phyloP scores from a whole-genome alignment of 2,113 vertebrate species.

The Austrofundulus limnaeus region DNA sequence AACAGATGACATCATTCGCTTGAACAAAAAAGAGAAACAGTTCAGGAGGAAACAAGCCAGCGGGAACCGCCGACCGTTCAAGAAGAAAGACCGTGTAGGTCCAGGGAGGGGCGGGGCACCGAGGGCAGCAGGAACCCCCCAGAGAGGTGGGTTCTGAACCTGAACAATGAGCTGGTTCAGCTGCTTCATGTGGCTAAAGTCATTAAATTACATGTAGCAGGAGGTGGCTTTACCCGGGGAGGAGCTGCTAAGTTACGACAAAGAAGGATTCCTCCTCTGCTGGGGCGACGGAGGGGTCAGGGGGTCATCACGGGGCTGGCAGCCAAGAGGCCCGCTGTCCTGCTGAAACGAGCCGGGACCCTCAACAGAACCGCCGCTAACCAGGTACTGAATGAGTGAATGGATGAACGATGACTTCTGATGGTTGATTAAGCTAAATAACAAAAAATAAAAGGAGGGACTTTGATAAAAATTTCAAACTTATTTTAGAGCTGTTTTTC shows the following conservation, averaged over 20 bases:
- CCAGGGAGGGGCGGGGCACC: constrained; percentile 74
- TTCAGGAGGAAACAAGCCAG: constrained; percentile 71
- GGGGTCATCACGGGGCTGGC: constrained; percentile 90
- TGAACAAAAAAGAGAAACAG: constrained; percentile 91
- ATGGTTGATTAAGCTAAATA: no score
- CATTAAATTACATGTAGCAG: constrained; percentile 13
- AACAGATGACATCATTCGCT: constrained; percentile 92
- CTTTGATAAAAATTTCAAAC: no score
- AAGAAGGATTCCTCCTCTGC: constrained; percentile 65
- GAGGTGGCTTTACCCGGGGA: constrained; percentile 71
- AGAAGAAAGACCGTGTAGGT: constrained; percentile 77
- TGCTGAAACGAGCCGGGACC: constrained; percentile 84
- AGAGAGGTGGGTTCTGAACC: constrained; percentile 75
- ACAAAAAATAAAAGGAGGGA: no score
- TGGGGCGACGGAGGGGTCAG: constrained; percentile 83
- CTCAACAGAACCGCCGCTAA: constrained; percentile 83
- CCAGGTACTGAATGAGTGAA: constrained; percentile 72
- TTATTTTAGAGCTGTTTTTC: no score
- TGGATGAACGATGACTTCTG: no score
- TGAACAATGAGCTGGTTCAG: no score
- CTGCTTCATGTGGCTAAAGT: no score
- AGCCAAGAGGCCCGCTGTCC: constrained; percentile 80
- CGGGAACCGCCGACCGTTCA: constrained; percentile 61
- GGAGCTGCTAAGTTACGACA: constrained; percentile 79
- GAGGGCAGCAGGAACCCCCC: constrained; percentile 52